phyloP scores from a whole-genome alignment of 2,113 vertebrate genomes.

The Oxygymnocypris stewartii region DNA sequence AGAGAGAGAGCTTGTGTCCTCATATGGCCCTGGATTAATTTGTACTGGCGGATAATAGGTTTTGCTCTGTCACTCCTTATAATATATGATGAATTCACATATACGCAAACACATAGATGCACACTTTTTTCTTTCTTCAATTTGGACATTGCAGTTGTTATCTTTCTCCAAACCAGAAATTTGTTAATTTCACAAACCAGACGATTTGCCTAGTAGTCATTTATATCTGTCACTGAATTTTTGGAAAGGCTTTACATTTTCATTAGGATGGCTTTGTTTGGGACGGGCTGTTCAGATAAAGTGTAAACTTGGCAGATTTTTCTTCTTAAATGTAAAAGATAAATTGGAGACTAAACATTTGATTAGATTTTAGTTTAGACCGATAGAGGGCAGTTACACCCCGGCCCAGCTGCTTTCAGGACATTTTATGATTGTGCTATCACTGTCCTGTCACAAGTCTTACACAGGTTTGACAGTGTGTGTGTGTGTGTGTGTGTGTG shows the following conservation, averaged over 20 bases:
- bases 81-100: not conserved
- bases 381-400: slow-evolving; percentile 21
- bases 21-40: not conserved
- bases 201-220: not conserved
- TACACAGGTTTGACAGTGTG: not conserved
- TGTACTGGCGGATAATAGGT: not conserved
- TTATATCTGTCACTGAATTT: no score
- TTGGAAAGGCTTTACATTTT: slow-evolving; percentile 20
- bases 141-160: not conserved
- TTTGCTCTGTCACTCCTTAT: not conserved
- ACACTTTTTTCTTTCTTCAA: not conserved
- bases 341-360: slow-evolving; percentile 50
- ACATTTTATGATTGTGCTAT: slow-evolving; percentile 43
- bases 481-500: no score
- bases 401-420: slow-evolving; percentile 34
- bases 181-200: not conserved
- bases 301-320: slow-evolving; percentile 7
- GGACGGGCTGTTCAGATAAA: slow-evolving; percentile 37
- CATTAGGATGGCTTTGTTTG: slow-evolving; percentile 13
- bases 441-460: not conserved
- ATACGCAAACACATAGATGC: not conserved
- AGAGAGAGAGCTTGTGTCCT: not conserved
- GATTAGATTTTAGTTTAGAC: slow-evolving; percentile 48
- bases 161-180: not conserved
- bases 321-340: slow-evolving; percentile 32